These are phyloP conservation scores for Gavia stellata DNA, from an alignment of 2,113 vertebrate species.

Conservation along the genomic window DNA sequence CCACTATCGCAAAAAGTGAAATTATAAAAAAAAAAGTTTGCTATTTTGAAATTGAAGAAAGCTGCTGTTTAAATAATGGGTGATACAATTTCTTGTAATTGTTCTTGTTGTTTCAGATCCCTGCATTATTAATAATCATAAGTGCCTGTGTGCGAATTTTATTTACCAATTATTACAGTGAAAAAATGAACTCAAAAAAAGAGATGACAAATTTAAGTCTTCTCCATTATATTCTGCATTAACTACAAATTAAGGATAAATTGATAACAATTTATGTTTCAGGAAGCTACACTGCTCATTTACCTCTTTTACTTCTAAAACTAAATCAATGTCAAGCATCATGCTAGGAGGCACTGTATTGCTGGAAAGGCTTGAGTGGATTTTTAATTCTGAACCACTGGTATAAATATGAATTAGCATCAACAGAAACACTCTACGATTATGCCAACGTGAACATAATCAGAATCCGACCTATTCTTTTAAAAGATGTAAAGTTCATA, in stretches of 20 bases:
- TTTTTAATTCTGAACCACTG: neutral
- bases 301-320: neutral
- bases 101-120: neutral
- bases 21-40: neutral
- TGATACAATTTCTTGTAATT: neutral
- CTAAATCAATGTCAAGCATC: neutral
- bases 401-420: constrained; percentile 1
- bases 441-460: neutral
- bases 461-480: constrained; percentile 1
- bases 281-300: neutral
- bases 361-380: neutral
- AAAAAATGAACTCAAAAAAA: neutral
- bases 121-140: neutral
- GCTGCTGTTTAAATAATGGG: neutral
- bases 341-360: neutral
- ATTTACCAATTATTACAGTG: neutral
- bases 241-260: neutral
- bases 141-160: neutral
- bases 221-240: neutral
- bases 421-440: neutral
- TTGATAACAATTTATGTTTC: neutral
- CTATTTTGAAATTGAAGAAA: neutral
- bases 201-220: neutral
- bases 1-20: neutral
- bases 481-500: neutral